Percentiles rank a stretch among this genome's conserved stretches.
These are phyloP conservation scores for Peromyscus eremicus DNA, from an alignment of 2,797 vertebrate species.

Conservation along the genomic window DNA sequence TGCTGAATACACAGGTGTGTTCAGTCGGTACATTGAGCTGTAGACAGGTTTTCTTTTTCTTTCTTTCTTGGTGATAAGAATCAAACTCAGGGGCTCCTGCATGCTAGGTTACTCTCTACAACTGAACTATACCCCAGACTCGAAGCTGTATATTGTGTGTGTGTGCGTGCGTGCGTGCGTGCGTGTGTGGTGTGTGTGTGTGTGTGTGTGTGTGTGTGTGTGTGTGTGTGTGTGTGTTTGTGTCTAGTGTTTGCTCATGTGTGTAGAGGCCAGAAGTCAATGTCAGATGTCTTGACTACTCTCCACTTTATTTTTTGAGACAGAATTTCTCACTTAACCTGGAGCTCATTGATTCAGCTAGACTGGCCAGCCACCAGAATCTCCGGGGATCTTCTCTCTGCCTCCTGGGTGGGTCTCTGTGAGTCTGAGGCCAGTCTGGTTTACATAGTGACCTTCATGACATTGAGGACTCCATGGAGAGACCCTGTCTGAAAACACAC, in stretches of 20 bases:
- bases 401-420: background rate
- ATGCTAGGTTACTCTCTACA: background rate
- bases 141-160: background rate
- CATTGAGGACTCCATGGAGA: background rate
- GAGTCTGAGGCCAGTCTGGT: background rate
- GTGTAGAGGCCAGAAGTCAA: background rate
- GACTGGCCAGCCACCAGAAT: background rate
- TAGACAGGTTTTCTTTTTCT: background rate
- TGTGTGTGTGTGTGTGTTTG: background rate
- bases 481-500: background rate
- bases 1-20: background rate
- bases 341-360: background rate
- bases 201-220: no score
- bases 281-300: background rate
- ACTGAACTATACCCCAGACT: background rate
- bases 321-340: background rate
- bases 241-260: background rate
- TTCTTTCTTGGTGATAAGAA: background rate
- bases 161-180: background rate
- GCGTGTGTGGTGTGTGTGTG: background rate
- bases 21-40: background rate
- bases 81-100: background rate
- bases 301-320: background rate
- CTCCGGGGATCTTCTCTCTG: background rate
- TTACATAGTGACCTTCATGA: background rate